Percentiles rank a stretch among this genome's conserved stretches.
phyloP scores from a whole-genome alignment of 2,888 invertebrate genomes.

The Tryphoninae sp. region DNA sequence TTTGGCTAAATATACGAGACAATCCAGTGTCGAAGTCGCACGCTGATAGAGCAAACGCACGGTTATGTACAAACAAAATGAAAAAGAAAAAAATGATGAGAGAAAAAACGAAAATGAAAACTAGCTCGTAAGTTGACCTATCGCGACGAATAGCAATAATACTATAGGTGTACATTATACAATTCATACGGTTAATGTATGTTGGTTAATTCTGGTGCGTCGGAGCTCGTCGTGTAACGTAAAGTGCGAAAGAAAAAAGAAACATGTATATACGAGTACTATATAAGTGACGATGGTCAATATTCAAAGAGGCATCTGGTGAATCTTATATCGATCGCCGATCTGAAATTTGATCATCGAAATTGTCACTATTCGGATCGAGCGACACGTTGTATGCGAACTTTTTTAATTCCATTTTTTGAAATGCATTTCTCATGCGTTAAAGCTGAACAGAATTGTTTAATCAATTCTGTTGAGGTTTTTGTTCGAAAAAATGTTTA shows the following conservation, averaged over 20 bases:
- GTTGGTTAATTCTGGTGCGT: conserved; percentile 68
- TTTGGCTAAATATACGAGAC: conserved; percentile 56
- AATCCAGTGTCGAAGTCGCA: conserved; percentile 68
- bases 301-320: no score
- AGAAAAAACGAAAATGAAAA: conserved; percentile 49
- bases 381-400: no score
- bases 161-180: conserved; percentile 74
- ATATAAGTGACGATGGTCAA: not conserved
- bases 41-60: conserved; percentile 65
- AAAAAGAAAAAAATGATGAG: conserved; percentile 5
- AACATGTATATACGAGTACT: not conserved
- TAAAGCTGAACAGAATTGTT: no score
- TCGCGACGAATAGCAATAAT: conserved; percentile 77
- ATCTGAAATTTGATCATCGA: not conserved
- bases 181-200: conserved; percentile 64
- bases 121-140: conserved; percentile 72
- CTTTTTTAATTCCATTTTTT: no score
- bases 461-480: no score
- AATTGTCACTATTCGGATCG: no score
- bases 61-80: conserved; percentile 73
- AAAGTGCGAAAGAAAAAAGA: not conserved
- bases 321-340: not conserved
- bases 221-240: conserved; percentile 32
- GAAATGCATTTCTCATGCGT: no score
- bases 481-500: not conserved